Base-by-base conservation (phyloP, 2,888 invertebrate genomes). In the Antheraea assamensis region DNA sequence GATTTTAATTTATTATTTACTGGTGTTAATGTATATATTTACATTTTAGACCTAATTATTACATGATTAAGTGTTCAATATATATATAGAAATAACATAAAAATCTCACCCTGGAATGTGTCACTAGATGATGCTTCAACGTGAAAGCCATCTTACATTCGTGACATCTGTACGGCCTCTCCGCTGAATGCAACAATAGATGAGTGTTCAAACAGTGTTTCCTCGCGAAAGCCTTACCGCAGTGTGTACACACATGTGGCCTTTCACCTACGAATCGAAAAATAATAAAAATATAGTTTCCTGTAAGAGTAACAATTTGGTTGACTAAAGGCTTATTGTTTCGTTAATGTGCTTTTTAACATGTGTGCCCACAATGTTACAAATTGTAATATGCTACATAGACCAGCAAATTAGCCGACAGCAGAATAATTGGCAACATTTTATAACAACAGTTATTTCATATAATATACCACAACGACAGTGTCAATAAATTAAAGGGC, bases 141-240 rank as follows among this genome's bases (percentile, higher is more conserved):
- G 98, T 98, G 85, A 98, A 98, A 76, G 97, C 97, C 94, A 98
- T 98, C 92, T 97, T 97, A 92, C 98, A 98, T 92, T 97, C 97
- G 77, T 96, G 96, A 87, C 98, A 98, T 87, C 97, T 96, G 91
- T 97, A 98, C 68, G 98, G 98, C 80, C 98, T 94, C 79, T 97
- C 97, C 52, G 97, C 97, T 64, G 97, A 97, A 89, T 98, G 98
- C 80, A 98, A 92, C 84, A 98, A 88, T 80, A 98, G 93, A 90
- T 98, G 98, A 42, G 98, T 98, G 87, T 97, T 97, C 78, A 97
- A 95, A 89, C 97, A 97, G 87, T 97, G 97, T 90, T 97, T 97
- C 88, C 97, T 96, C 73, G 97, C 97, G 85, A 97, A 97, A 81
- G 96, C 97, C 85, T 97, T 97, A 76, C 97, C 97, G 85, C 97